Evolutionary conservation across 2,113 vertebrate genomes (phyloP), one percentile per base, ranked within the genome.

Genomic region (Laticauda laticaudata): DNA sequence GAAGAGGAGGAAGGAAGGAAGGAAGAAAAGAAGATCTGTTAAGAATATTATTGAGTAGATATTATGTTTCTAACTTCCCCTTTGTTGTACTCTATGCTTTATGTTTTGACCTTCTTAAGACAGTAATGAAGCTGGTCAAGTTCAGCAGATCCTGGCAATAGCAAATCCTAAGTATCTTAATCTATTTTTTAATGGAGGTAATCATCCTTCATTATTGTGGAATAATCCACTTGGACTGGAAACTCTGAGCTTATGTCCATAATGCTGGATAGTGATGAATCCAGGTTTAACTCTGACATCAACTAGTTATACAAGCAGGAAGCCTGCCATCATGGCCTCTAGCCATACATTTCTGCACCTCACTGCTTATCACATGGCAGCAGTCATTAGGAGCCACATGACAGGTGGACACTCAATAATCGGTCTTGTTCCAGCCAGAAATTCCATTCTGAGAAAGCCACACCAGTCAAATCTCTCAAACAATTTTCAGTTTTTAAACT

Each of bases 141-240:
- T 23, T 91, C 24, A 14, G 59, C 56, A 92, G 86, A 88, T 39
- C 34, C 57, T 61, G 45, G 43, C 1, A n/a, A 43, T 87, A 39
- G 21, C 14, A 34, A 91, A 92, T 91, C 20, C 86, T 69, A 92
- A 88, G 8, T 53, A 87, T 23, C 43, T 56, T 29, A 20, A 64
- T 26, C 11, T 43, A 59, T 23, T 29, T 55, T 87, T 81, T 81
- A 88, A 54, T 15, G 1, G 9, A 89, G 9, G 21, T 5, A 89
- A 59, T 43, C 55, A 91, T n/a, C 24, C 43, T 87, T 86, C 39
- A 23, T 88, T 92, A 59, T 0, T 11, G 12, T 69, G 21, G 57
- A 92, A 92, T 48, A 69, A 88, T 54, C 57, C 21, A 88, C 48
- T 92, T 92, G 91, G 23, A 88, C 53, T 88, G n/a, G 18, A 69